Base-by-base conservation (phyloP, 1,140 invertebrate species). In the Matsumurasca onukii region DNA sequence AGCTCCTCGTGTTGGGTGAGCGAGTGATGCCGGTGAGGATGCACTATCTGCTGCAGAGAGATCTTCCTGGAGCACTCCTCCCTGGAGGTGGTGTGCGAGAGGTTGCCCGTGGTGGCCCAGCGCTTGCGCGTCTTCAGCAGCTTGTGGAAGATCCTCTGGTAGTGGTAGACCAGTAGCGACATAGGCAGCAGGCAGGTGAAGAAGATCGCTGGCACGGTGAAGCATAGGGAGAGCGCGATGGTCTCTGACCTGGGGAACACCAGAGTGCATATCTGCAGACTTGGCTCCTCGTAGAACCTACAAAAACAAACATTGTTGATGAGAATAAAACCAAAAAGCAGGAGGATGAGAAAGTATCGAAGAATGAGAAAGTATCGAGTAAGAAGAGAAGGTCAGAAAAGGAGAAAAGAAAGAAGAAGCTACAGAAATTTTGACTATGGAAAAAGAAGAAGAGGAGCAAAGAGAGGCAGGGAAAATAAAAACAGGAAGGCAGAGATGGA, bases 141-240 rank as follows among this genome's bases (percentile, higher is more conserved):
- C 66, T 84, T 84, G 67, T 82, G 79, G 70, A 86, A 85, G 66
- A 86, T 86, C 64, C 79, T 76, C 55, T 85, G 82, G 75, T 86
- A 86, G 74, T 85, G 82, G 75, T 82, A 83, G 31, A 86, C 82
- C 17, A 86, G 74, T 5, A 86, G 76, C 0, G 76, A 74, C 81
- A 86, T 85, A 0, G 85, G 85, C 31, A 86, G 73, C 1, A 86
- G 69, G 70, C 83, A 84, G 2, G 81, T 80, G 29, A 85, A 72
- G 12, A 85, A 72, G 17, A 83, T 78, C 0, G 83, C 80, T 3
- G 81, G 79, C 51, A 85, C 76, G n/a, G 81, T 83, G 76, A 86
- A 86, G 71, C 79, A 80, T 2, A 85, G 75, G 0, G 85, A 84
- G 25, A 82, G 74, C 63, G 82, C 81, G 27, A 86, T 68, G 29